phyloP scores from a whole-genome alignment of 2,113 vertebrate species.

The Andinoacara biseriatus region DNA sequence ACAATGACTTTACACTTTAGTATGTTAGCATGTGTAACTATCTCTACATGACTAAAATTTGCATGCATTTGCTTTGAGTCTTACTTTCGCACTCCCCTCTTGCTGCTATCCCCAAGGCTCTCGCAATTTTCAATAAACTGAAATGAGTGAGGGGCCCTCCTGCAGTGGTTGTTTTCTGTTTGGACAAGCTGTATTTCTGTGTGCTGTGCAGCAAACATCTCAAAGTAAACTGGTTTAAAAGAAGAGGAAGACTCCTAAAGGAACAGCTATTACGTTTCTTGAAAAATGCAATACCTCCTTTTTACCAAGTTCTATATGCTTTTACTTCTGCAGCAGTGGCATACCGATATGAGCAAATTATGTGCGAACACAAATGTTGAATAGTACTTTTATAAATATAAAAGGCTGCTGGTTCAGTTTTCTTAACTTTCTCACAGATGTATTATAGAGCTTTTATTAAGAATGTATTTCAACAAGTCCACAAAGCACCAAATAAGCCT shows the following conservation, averaged over 20 bases:
- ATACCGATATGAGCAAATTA: not conserved
- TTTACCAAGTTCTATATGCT: not conserved
- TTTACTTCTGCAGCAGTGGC: not conserved
- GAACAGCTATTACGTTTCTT: not conserved
- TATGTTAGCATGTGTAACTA: not conserved
- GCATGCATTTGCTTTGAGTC: not conserved
- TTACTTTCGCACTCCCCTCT: not conserved
- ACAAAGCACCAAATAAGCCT: not conserved
- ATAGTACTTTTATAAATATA: not conserved
- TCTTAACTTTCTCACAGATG: not conserved
- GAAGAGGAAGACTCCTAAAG: not conserved
- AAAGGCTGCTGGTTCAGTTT: not conserved
- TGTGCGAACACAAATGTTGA: not conserved
- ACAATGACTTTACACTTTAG: not conserved
- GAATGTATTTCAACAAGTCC: not conserved
- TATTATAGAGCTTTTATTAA: not conserved
- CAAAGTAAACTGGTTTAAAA: not conserved
- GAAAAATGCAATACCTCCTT: not conserved
- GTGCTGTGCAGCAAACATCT: not conserved
- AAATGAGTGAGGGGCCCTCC: slow-evolving; percentile 7
- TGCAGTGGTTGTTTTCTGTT: slow-evolving; percentile 8
- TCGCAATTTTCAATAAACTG: slow-evolving; percentile 4
- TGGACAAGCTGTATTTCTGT: not conserved
- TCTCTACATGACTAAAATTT: not conserved
- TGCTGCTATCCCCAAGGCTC: not conserved